phyloP scores from a whole-genome alignment of 2,113 vertebrate species.

The Actinemys pallida region DNA sequence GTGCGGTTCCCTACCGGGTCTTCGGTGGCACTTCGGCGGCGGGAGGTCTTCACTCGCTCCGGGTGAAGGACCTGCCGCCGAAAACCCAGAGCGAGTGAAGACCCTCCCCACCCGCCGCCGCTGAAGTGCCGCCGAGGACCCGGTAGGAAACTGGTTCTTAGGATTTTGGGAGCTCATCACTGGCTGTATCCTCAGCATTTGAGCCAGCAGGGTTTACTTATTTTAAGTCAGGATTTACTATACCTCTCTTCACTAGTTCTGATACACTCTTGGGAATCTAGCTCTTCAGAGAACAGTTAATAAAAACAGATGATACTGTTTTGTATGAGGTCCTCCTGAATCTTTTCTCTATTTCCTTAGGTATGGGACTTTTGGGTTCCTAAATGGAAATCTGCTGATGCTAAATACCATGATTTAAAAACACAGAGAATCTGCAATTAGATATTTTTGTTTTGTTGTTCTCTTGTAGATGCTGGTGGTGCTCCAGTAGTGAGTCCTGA shows the following conservation, averaged over 20 bases:
- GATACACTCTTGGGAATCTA: background rate
- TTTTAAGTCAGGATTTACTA: background rate
- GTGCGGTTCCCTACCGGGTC: too few species aligned
- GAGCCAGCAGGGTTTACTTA: background rate
- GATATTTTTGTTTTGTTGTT: slow-evolving; percentile 17
- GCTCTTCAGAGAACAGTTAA: background rate
- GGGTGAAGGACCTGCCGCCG: too few species aligned
- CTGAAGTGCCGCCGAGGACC: too few species aligned
- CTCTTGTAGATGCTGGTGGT: slow-evolving; percentile 87
- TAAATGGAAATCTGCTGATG: background rate
- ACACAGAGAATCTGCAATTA: background rate
- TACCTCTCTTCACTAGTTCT: background rate
- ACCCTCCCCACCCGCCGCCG: too few species aligned
- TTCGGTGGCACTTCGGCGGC: too few species aligned
- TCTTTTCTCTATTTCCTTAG: background rate
- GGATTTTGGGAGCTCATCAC: too few species aligned
- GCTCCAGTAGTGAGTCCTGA: slow-evolving; percentile 93
- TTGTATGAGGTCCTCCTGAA: background rate
- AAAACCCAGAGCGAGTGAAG: too few species aligned
- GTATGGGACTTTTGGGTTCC: background rate
- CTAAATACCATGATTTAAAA: background rate
- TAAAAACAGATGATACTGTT: background rate
- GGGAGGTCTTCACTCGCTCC: too few species aligned
- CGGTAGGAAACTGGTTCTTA: too few species aligned
- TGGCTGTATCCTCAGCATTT: background rate